Percentiles rank a stretch among this genome's conserved stretches.
These are phyloP conservation scores for Spatulosminthurus flaviceps DNA, from an alignment of 2,888 invertebrate species.

Conservation along the genomic window DNA sequence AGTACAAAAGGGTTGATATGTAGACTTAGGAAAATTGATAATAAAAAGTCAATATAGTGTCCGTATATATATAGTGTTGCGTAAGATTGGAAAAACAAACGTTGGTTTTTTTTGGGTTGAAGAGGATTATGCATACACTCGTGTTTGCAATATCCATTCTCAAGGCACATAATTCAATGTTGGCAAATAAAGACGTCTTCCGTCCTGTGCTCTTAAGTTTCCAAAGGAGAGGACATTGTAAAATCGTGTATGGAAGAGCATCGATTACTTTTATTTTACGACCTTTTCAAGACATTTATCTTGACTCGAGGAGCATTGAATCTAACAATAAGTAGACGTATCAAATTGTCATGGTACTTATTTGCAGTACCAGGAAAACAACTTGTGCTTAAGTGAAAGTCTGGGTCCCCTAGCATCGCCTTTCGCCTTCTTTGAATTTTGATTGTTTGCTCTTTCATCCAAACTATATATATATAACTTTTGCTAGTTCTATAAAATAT, in stretches of 20 bases:
- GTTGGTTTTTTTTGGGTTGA: background rate
- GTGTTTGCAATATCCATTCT: constrained; percentile 38
- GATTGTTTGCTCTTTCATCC: background rate
- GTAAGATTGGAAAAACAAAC: too few species aligned
- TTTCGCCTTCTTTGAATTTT: background rate
- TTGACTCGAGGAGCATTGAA: constrained; percentile 33
- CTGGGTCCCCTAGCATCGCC: background rate
- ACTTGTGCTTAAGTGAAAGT: background rate
- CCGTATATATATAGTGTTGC: too few species aligned
- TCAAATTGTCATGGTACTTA: constrained; percentile 27
- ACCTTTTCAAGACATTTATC: constrained; percentile 23
- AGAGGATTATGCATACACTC: background rate
- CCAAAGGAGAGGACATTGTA: background rate
- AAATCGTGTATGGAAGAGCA: background rate
- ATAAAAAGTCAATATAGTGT: too few species aligned
- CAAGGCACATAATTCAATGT: constrained; percentile 32
- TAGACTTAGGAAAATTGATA: too few species aligned
- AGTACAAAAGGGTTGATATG: too few species aligned
- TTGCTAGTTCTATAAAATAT: too few species aligned
- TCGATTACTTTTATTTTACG: constrained; percentile 40
- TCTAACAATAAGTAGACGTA: constrained; percentile 28
- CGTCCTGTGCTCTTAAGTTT: background rate
- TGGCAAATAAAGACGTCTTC: constrained; percentile 30
- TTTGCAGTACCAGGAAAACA: background rate
- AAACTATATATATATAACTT: too few species aligned